Percentiles rank a stretch among this genome's conserved stretches.
Evolutionary conservation across 2,113 vertebrate species (phyloP).

Genomic region (Rattus rattus): DNA sequence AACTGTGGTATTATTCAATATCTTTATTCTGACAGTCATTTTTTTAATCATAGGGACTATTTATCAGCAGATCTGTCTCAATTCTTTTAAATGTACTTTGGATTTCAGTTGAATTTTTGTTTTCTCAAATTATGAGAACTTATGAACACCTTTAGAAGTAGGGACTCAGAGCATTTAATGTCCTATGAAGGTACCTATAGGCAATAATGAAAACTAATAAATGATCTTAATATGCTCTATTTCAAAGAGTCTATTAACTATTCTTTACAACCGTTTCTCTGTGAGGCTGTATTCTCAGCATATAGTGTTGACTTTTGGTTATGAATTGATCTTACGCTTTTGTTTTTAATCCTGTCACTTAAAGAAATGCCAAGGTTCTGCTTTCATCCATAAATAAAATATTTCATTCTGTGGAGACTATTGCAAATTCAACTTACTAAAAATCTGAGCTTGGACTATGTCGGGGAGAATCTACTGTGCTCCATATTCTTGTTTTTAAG

Average conservation of each 20-base stretch:
- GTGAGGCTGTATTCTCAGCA: not conserved
- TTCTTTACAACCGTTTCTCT: conserved; percentile 8
- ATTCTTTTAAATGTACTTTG: not conserved
- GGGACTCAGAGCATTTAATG: not conserved
- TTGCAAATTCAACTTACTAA: conserved; percentile 21
- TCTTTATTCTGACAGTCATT: not conserved
- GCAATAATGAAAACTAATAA: not conserved
- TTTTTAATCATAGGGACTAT: not conserved
- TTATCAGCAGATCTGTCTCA: not conserved
- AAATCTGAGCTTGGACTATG: not conserved
- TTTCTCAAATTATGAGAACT: conserved; percentile 10
- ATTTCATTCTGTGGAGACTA: not conserved
- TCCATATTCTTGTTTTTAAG: not conserved
- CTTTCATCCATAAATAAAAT: not conserved
- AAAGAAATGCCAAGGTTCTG: not conserved
- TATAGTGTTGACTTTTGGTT: not conserved
- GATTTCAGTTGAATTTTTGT: conserved; percentile 27
- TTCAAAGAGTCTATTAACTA: not conserved
- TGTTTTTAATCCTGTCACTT: not conserved
- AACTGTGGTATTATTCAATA: not conserved
- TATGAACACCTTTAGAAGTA: not conserved
- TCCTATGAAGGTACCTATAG: not conserved
- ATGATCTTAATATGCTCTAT: not conserved
- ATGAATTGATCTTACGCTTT: not conserved
- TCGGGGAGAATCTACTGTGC: not conserved